phyloP scores from a whole-genome alignment of 92 coral and sea anemone species.

The Paragorgia papillata region DNA sequence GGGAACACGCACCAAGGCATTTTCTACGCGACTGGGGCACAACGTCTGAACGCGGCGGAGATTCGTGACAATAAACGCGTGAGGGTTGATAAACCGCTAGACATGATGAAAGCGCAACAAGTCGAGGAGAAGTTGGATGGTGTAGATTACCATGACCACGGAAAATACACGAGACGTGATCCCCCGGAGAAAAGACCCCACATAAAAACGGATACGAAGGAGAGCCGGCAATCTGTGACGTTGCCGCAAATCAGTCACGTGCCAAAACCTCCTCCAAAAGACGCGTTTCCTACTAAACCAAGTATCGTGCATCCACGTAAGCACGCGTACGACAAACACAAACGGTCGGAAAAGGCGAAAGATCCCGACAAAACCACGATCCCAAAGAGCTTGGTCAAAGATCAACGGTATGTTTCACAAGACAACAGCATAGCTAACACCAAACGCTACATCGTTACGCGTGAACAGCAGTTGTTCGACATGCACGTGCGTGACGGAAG shows the following conservation, averaged over 20 bases:
- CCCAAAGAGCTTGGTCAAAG: constrained; percentile 1
- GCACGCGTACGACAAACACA: neutral
- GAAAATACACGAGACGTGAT: neutral
- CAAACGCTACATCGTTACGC: constrained; percentile 22
- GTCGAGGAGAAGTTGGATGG: constrained; percentile 21
- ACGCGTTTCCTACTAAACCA: constrained; percentile 24
- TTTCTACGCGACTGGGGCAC: constrained; percentile 29
- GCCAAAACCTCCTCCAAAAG: constrained; percentile 7
- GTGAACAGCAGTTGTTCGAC: constrained; percentile 35
- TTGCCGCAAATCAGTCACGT: constrained; percentile 7
- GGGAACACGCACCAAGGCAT: neutral
- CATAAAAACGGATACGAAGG: neutral
- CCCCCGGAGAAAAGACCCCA: neutral
- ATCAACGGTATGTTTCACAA: constrained; percentile 22
- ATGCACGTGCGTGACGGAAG: constrained; percentile 39
- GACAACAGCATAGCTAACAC: constrained; percentile 25
- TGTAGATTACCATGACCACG: neutral
- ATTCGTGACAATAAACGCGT: constrained; percentile 31
- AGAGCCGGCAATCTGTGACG: neutral
- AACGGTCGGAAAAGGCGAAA: neutral
- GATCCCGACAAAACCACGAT: neutral
- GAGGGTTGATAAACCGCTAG: constrained; percentile 30
- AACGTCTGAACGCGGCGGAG: neutral
- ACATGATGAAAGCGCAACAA: constrained; percentile 18
- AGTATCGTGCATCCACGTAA: constrained; percentile 34